Conservation (phyloP, 37 sponge, comb jelly and placozoan species). For the Cladorhizidae sp. region DNA sequence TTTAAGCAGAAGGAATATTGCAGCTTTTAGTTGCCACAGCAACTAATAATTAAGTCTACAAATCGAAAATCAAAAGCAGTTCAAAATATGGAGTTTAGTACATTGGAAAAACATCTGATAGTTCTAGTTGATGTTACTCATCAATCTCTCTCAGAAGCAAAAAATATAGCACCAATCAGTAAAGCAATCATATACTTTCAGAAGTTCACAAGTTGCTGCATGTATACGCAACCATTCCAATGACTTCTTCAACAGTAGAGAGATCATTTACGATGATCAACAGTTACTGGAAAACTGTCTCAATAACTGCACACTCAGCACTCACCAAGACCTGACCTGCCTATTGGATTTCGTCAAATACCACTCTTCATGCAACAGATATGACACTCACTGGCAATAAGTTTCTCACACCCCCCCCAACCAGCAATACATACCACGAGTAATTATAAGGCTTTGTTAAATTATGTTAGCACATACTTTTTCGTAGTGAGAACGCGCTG, state of each 20-base stretch:
- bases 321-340: too few species aligned
- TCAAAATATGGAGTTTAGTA: slow-evolving; percentile 40
- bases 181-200: slow-evolving; percentile 18
- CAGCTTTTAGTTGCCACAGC: not conserved
- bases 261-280: slow-evolving; percentile 43
- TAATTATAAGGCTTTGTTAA: too few species aligned
- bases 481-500: too few species aligned
- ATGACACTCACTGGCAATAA: too few species aligned
- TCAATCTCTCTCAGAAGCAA: not conserved
- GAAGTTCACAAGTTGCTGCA: slow-evolving; percentile 28
- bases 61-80: not conserved
- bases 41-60: not conserved
- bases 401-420: too few species aligned
- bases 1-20: not conserved
- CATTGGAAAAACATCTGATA: slow-evolving; percentile 34
- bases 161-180: not conserved
- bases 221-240: slow-evolving; percentile 49
- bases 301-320: too few species aligned
- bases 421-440: too few species aligned
- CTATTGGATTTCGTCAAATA: too few species aligned
- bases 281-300: too few species aligned
- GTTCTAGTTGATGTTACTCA: slow-evolving; percentile 49
- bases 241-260: slow-evolving; percentile 53
- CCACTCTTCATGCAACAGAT: too few species aligned
- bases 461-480: too few species aligned